A percentile compares a stretch with the other conserved stretches of the same genome.
Evolutionary conservation across 2,888 invertebrate species (phyloP).

Genomic region (Philereme transversata): DNA sequence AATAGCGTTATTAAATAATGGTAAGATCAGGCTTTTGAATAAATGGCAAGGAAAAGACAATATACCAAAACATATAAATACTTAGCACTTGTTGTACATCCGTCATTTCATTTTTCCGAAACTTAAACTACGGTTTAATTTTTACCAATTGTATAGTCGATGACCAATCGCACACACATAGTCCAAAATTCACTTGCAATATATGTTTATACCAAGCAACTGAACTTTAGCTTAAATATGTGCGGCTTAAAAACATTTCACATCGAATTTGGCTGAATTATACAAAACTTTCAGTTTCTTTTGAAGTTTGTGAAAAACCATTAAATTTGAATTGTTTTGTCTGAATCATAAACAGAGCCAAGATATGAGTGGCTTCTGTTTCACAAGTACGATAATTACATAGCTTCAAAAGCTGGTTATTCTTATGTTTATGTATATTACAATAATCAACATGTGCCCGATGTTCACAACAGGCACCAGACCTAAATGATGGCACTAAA

Average conservation of each 20-base stretch:
- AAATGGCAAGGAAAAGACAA: conserved; percentile 33
- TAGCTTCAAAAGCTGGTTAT: conserved; percentile 25
- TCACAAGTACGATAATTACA: conserved; percentile 13
- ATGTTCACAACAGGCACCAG: conserved; percentile 34
- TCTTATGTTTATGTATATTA: conserved; percentile 10
- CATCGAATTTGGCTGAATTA: too few species aligned
- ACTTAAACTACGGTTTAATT: too few species aligned
- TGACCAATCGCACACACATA: too few species aligned
- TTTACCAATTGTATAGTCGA: too few species aligned
- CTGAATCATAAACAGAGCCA: conserved; percentile 2
- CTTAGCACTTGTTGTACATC: conserved; percentile 2
- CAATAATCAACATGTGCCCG: conserved; percentile 27
- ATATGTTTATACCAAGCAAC: too few species aligned
- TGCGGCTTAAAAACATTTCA: too few species aligned
- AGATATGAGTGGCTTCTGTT: conserved; percentile 1
- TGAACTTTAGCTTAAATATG: too few species aligned
- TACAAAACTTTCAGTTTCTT: not conserved
- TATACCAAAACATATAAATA: not conserved
- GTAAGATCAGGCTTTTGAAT: conserved; percentile 58
- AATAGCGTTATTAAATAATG: conserved; percentile 45
- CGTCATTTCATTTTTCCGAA: too few species aligned
- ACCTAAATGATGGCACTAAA: conserved; percentile 50
- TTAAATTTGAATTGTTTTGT: not conserved
- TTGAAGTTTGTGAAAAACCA: not conserved
- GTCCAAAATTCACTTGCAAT: too few species aligned